Conservation (phyloP, 2,113 vertebrate species). For the Machaerirhynchus nigripectus region DNA sequence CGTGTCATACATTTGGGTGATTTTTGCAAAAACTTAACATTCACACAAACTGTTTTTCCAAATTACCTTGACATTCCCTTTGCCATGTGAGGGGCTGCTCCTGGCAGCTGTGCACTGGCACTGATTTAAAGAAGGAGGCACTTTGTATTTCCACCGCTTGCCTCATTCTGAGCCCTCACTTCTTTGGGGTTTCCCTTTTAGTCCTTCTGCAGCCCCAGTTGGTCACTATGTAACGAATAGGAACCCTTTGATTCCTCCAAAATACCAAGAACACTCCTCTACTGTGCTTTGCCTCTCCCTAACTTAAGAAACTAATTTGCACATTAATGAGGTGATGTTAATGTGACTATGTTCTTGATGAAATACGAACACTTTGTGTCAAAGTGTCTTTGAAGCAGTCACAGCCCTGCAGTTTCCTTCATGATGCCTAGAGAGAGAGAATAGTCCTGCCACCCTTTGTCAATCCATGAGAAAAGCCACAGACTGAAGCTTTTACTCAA, state of each 20-base stretch:
- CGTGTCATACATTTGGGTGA: neutral
- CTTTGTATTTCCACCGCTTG: neutral
- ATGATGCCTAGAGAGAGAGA: neutral
- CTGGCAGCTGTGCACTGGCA: neutral
- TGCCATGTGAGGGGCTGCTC: neutral
- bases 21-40: neutral
- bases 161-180: neutral
- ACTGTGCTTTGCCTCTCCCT: neutral
- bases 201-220: neutral
- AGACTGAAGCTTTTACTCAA: neutral
- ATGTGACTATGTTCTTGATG: neutral
- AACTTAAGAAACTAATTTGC: neutral
- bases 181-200: neutral
- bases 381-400: neutral
- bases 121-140: neutral
- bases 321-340: neutral
- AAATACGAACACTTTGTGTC: neutral
- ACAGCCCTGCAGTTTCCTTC: neutral
- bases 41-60: neutral
- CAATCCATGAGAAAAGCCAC: neutral
- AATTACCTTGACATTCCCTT: neutral
- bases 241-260: neutral
- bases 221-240: neutral
- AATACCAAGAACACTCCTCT: neutral
- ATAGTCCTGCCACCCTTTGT: neutral